phyloP scores from a whole-genome alignment of 2,797 vertebrate genomes.

The Spinibarbus caldwelli region DNA sequence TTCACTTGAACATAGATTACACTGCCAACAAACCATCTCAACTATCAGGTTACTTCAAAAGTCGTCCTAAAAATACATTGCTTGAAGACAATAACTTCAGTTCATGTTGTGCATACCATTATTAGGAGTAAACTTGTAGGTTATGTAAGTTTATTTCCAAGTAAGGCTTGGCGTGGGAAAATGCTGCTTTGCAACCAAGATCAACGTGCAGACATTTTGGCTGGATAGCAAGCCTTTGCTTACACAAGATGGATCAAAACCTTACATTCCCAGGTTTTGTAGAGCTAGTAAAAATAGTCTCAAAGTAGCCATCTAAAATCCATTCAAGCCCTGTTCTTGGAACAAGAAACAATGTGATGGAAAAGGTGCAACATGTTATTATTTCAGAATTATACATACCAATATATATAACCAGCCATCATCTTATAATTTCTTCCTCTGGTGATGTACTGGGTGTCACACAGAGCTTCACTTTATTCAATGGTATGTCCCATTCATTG shows the following conservation, averaged over 20 bases:
- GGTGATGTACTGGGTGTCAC: neutral
- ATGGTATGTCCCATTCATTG: neutral
- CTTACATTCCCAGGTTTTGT: too few relatives aligned
- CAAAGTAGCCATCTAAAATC: neutral
- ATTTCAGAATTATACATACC: neutral
- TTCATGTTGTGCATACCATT: conserved; percentile 6
- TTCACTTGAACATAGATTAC: conserved; percentile 11
- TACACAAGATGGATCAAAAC: neutral
- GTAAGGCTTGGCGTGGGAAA: neutral
- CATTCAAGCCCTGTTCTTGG: conserved; percentile 6
- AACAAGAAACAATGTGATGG: neutral
- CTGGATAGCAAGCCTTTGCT: neutral
- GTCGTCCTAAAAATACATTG: conserved; percentile 24
- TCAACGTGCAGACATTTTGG: neutral
- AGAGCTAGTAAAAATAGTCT: conserved; percentile 24
- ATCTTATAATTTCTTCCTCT: neutral
- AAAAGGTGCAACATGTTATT: neutral
- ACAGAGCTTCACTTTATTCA: conserved; percentile 11
- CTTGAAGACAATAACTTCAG: conserved; percentile 1
- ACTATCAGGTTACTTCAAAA: conserved; percentile 18
- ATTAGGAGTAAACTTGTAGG: conserved; percentile 8
- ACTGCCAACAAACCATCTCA: conserved; percentile 24
- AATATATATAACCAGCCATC: too few relatives aligned
- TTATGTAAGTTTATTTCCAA: conserved; percentile 2
- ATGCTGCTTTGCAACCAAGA: neutral